phyloP scores from a whole-genome alignment of 2,113 vertebrate species.

The Natator depressus region DNA sequence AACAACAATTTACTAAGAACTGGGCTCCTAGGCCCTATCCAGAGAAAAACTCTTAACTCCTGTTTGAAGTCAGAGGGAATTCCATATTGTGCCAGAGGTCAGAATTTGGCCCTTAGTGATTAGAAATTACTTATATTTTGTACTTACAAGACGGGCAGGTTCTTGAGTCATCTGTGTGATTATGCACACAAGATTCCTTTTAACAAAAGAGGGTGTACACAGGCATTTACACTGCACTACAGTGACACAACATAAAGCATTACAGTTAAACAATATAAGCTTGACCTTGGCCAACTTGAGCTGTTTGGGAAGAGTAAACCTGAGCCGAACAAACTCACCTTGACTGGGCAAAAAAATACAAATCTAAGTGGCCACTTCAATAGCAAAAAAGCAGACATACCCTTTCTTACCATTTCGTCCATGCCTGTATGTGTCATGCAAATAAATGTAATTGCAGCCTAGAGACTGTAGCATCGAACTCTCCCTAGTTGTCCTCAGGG shows the following conservation, averaged over 20 bases:
- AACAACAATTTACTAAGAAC: not conserved
- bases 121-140: not conserved
- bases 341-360: not conserved
- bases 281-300: accelerated
- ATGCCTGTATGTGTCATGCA: not conserved
- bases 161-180: not conserved
- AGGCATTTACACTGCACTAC: not conserved
- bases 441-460: not conserved
- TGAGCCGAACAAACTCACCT: accelerated
- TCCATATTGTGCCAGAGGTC: not conserved
- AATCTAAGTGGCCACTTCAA: not conserved
- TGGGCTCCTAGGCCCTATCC: not conserved
- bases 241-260: not conserved
- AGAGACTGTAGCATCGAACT: not conserved
- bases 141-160: not conserved
- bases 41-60: not conserved
- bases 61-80: not conserved
- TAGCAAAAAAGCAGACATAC: not conserved
- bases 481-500: not conserved
- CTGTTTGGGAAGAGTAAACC: not conserved
- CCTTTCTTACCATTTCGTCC: accelerated
- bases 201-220: not conserved
- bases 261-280: not conserved
- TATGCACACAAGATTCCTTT: not conserved
- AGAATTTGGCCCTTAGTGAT: not conserved